phyloP scores from a whole-genome alignment of 2,113 vertebrate species.

The Petroica traversi region DNA sequence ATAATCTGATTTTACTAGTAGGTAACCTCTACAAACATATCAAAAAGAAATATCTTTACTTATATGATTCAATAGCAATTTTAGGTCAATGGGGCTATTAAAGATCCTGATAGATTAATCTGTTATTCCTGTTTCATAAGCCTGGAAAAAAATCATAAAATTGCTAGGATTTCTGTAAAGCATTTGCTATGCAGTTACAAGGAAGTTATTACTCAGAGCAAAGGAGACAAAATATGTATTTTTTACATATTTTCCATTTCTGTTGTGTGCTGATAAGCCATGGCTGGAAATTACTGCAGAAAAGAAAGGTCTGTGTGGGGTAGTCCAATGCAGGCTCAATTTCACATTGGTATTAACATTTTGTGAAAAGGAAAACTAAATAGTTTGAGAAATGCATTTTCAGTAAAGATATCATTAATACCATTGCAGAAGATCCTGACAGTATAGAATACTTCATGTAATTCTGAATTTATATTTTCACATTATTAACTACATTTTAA shows the following conservation, averaged over 20 bases:
- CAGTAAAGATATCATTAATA: neutral
- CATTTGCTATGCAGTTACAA: neutral
- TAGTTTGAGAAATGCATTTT: neutral
- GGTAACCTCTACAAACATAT: neutral
- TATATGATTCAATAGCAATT: neutral
- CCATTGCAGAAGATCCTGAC: neutral
- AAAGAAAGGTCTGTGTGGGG: neutral
- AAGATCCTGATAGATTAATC: neutral
- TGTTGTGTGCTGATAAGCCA: neutral
- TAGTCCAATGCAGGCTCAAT: neutral
- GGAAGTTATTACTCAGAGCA: neutral
- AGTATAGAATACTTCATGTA: neutral
- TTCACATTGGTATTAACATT: neutral
- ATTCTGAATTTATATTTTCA: neutral
- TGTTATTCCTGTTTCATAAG: neutral
- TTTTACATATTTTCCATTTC: neutral
- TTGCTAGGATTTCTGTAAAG: neutral
- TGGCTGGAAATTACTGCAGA: neutral
- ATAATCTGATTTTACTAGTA: neutral
- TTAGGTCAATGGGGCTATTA: neutral
- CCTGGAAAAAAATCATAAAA: neutral
- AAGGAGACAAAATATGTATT: neutral
- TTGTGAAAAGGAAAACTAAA: neutral
- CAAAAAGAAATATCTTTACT: fast-evolving
- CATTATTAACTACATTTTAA: neutral